A percentile compares a stretch with the other conserved stretches of the same genome.
Conservation (phyloP, 2,113 vertebrate species). For the Pipa parva region DNA sequence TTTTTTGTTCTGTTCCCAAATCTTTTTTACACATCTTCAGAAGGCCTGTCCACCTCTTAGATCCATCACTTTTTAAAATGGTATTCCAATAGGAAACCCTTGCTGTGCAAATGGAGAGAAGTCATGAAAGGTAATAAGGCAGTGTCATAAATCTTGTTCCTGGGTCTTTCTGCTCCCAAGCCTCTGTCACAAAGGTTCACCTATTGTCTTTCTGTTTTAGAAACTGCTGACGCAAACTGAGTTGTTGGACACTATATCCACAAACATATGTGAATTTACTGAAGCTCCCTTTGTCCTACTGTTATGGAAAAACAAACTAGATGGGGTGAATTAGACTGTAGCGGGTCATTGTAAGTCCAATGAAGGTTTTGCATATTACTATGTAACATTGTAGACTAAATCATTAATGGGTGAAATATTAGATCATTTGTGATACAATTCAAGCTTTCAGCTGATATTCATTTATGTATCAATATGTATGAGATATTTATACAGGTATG, state of each 20-base stretch:
- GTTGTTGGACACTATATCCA: not conserved
- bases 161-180: constrained; percentile 11
- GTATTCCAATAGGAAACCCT: constrained; percentile 38
- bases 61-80: constrained; percentile 35
- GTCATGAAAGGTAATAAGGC: constrained; percentile 35
- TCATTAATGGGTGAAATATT: too few relatives aligned
- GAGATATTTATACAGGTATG: too few relatives aligned
- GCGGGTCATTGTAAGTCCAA: too few relatives aligned
- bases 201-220: constrained; percentile 23
- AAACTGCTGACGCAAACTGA: constrained; percentile 27
- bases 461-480: too few relatives aligned
- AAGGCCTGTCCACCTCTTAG: constrained; percentile 42
- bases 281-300: too few relatives aligned
- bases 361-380: too few relatives aligned
- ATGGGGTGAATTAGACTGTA: too few relatives aligned
- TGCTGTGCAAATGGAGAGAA: constrained; percentile 34
- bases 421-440: too few relatives aligned
- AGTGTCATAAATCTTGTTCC: constrained; percentile 37
- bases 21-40: constrained; percentile 42
- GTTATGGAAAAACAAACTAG: too few relatives aligned
- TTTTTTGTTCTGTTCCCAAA: constrained; percentile 37
- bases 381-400: too few relatives aligned
- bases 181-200: constrained; percentile 23
- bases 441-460: too few relatives aligned
- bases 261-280: too few relatives aligned